phyloP scores from a whole-genome alignment of 2,888 invertebrate genomes.

The Ganaspis brasiliensis region DNA sequence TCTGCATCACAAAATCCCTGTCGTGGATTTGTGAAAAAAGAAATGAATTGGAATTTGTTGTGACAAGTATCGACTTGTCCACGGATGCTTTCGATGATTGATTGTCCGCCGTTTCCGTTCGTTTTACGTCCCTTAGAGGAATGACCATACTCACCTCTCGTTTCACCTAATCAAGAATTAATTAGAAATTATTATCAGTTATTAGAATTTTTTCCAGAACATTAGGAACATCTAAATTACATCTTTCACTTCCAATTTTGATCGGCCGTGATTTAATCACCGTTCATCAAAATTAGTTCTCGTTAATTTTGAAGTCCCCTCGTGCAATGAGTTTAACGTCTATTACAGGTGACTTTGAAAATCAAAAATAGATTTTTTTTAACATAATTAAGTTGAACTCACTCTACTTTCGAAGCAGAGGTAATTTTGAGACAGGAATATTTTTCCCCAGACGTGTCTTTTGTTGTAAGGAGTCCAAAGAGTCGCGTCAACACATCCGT shows the following conservation, averaged over 20 bases:
- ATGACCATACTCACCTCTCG: slow-evolving; percentile 93
- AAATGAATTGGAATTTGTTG: slow-evolving; percentile 91
- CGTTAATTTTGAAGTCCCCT: too few relatives aligned
- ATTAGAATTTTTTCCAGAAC: neutral
- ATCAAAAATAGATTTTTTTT: too few relatives aligned
- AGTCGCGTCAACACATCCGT: slow-evolving; percentile 95
- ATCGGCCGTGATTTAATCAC: too few relatives aligned
- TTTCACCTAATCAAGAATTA: slow-evolving; percentile 84
- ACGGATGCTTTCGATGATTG: slow-evolving; percentile 84
- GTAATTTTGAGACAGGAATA: slow-evolving; percentile 96
- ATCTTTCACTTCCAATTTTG: too few relatives aligned
- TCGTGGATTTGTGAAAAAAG: slow-evolving; percentile 94
- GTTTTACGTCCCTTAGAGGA: slow-evolving; percentile 90
- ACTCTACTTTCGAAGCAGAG: slow-evolving; percentile 98
- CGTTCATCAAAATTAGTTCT: too few relatives aligned
- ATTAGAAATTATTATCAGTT: slow-evolving; percentile 20
- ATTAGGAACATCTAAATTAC: too few relatives aligned
- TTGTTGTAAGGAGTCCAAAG: slow-evolving; percentile 98
- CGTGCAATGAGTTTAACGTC: too few relatives aligned
- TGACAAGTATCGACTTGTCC: slow-evolving; percentile 90
- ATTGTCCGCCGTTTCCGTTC: slow-evolving; percentile 89
- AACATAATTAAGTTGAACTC: too few relatives aligned
- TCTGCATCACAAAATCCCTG: slow-evolving; percentile 93
- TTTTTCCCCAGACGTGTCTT: slow-evolving; percentile 91
- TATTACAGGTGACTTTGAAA: too few relatives aligned